Base-by-base conservation (phyloP, 2,797 vertebrate species). In the Furcifer pardalis region DNA sequence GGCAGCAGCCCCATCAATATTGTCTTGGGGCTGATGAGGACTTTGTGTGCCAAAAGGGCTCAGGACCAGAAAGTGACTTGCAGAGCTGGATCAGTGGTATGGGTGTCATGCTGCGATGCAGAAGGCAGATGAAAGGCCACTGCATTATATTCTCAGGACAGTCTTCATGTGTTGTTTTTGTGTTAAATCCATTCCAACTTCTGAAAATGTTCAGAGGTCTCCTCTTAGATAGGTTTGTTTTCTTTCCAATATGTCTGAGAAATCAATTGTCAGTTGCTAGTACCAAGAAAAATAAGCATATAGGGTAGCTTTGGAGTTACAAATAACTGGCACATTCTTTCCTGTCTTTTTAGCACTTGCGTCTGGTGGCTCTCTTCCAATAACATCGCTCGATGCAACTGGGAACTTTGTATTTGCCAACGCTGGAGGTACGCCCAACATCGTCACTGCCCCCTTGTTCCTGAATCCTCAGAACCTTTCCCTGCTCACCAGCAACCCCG, bases 401-500 rank as follows among this genome's bases (percentile, higher is more conserved):
- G 94, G 98, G 83, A 99, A 99, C 96, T 96, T 99, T 93, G 96
- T 99, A 91, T 99, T 99, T 87, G 97, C 98, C 95, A 97, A 97
- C 72, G 97, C 96, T 7, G 97, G 97, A 89, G 96, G 95, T 91
- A 96, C 96, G 81, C 96, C 96, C 93, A 99, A 98, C 97, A 97
- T 99, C 91, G 97, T 99, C 95, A 99, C 98, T 86, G 97, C 97
- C 65, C 98, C 98, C 46, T 96, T 99, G 93, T 99, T 99, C 96
- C 96, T 99, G 95, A 99, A 97, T 95, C 98, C 98, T 92, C 99
- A 99, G 96, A 99, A 98, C 97, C 97, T 99, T 94, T 99, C 98
- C 93, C 97, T 99, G 96, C 97, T 99, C 95, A 98, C 98, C 97
- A 98, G 98, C 97, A 99, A 98, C 96, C 99, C 99, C 0, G 97